Evolutionary conservation across 1,140 invertebrate genomes (phyloP).

Genomic region (Sinonovacula constricta): DNA sequence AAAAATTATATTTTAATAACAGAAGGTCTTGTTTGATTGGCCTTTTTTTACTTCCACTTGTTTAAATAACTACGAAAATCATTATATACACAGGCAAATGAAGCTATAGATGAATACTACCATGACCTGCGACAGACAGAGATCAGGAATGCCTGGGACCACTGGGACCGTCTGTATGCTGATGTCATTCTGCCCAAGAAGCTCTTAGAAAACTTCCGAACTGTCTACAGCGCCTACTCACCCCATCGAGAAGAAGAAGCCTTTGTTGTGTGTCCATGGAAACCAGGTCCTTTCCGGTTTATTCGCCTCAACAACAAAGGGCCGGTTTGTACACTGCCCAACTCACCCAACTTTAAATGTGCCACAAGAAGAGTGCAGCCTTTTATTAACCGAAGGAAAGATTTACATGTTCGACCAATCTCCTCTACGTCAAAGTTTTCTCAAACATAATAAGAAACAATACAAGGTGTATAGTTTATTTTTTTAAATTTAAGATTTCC

Average conservation of each 20-base stretch:
- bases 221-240: slow-evolving; percentile 61
- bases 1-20: no score
- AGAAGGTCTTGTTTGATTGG: no score
- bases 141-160: slow-evolving; percentile 52
- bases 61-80: no score
- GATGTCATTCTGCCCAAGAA: slow-evolving; percentile 54
- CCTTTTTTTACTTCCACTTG: no score
- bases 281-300: slow-evolving; percentile 51
- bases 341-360: not conserved
- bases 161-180: slow-evolving; percentile 64
- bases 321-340: not conserved
- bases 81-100: slow-evolving; percentile 50
- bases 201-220: slow-evolving; percentile 54
- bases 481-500: no score
- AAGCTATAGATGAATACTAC: slow-evolving; percentile 60
- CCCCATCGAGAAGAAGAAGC: slow-evolving; percentile 63
- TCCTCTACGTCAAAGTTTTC: no score
- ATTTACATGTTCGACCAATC: no score
- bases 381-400: not conserved
- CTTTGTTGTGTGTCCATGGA: slow-evolving; percentile 64
- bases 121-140: slow-evolving; percentile 52
- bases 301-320: slow-evolving; percentile 18
- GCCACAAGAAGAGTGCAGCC: not conserved
- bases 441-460: no score
- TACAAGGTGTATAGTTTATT: no score